A percentile compares a stretch with the other conserved stretches of the same genome.
Evolutionary conservation across 2,797 vertebrate species (phyloP).

Genomic region (Amblyraja radiata): DNA sequence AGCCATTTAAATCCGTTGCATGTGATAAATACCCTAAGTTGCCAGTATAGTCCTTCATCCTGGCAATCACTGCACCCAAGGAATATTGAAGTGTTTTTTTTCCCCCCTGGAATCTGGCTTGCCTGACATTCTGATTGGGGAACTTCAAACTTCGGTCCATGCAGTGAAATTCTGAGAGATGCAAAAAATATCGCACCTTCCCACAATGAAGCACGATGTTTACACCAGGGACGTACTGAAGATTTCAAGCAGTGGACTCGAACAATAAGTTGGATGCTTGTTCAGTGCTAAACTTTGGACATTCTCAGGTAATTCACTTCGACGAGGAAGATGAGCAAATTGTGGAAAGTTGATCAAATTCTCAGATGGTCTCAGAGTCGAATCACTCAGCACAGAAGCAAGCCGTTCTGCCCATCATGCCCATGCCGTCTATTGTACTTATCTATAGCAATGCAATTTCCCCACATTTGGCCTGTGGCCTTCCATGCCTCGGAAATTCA

Average conservation of each 20-base stretch:
- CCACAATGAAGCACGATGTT: not conserved
- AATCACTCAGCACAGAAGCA: no score
- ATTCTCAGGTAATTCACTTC: not conserved
- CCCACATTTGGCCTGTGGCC: no score
- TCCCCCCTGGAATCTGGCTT: not conserved
- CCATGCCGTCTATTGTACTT: no score
- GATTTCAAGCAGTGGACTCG: not conserved
- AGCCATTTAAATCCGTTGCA: not conserved
- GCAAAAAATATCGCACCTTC: not conserved
- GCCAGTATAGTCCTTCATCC: not conserved
- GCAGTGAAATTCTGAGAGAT: not conserved
- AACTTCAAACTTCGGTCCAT: not conserved
- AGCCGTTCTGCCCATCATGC: no score
- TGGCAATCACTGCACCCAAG: not conserved
- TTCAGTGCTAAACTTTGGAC: not conserved
- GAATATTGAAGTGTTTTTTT: not conserved
- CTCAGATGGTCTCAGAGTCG: not conserved
- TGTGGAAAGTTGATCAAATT: not conserved
- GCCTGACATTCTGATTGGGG: not conserved
- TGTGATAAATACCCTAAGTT: not conserved
- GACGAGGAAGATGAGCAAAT: not conserved
- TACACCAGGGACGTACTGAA: not conserved
- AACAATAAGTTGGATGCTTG: not conserved
- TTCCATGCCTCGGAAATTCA: no score
- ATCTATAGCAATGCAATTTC: no score